Evolutionary conservation across 2,113 vertebrate species (phyloP).

Genomic region (Catagonus wagneri): DNA sequence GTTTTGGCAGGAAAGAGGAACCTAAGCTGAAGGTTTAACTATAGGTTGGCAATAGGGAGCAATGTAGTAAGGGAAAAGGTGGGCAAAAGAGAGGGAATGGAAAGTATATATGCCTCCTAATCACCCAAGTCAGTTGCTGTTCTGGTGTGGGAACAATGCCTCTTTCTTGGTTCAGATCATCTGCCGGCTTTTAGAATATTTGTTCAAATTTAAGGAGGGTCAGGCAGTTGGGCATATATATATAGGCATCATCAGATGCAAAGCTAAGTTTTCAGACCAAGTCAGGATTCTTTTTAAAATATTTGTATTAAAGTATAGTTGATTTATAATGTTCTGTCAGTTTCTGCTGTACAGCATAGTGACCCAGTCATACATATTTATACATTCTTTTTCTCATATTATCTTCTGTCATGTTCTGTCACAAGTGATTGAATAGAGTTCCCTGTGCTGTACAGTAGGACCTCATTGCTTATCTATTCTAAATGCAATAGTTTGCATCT

Average conservation of each 20-base stretch:
- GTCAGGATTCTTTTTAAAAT: background rate
- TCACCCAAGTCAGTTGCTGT: background rate
- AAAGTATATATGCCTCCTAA: background rate
- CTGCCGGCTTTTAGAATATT: slow-evolving; percentile 21
- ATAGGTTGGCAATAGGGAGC: background rate
- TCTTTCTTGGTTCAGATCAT: background rate
- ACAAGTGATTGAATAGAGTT: too few species aligned
- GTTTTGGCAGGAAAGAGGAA: background rate
- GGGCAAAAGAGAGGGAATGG: background rate
- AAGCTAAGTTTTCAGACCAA: background rate
- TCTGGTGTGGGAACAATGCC: background rate
- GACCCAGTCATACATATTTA: too few species aligned
- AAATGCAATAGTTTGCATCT: too few species aligned
- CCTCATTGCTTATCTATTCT: too few species aligned
- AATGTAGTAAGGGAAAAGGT: too few species aligned
- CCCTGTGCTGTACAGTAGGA: too few species aligned
- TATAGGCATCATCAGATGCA: background rate
- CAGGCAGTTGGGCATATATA: background rate
- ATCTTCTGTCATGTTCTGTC: too few species aligned
- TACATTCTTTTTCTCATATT: too few species aligned
- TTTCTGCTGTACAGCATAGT: too few species aligned
- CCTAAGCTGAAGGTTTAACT: slow-evolving; percentile 3
- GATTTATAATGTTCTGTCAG: too few species aligned
- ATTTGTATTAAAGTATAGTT: too few species aligned
- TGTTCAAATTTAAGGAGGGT: background rate